Evolutionary conservation across 2,888 invertebrate species (phyloP), one percentile per base, ranked within the genome.

Genomic region (Machimus rusticus): DNA sequence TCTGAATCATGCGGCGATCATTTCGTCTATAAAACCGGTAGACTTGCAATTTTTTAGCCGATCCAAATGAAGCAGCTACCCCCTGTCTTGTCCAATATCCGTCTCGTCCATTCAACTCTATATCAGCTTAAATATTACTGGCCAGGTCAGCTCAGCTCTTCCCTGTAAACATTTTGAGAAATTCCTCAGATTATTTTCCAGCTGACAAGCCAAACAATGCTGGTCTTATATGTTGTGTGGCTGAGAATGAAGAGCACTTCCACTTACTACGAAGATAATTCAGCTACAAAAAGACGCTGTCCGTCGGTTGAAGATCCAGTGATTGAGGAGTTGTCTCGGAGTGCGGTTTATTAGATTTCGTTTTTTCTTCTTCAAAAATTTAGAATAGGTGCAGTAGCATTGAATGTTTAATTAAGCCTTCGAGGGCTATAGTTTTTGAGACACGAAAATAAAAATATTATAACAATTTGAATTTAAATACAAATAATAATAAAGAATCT

Each of bases 71-170:
- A 66, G 23, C 12, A 28, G 12, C 23, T 28, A 12, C 2, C 23
- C 5, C 23, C 66, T 19, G 55, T 1, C 66, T 66, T 23, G 66
- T 23, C 9, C 9, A 51, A 51, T 51, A 51, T 51, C 51, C n/a
- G 19, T n/a, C 51, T 2, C 12, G 66, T 28, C 3, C 66, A 66
- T 66, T 66, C 66, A 39, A 78, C 78, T 78, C 28, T 37, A 2
- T 39, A 78, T 39, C 78, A 78, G 78, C 78, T 78, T 12, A 23
- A 78, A 78, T 78, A 78, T 19, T 39, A 37, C 78, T 78, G 39
- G 78, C 23, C 43, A 78, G 39, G 78, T 78, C 78, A 78, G 78
- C 39, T 77, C 43, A 78, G 78, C 43, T 81, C 78, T 78, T 81
- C 81, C 28, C 55, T 55, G 5, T 31, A 34, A 81, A 81, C 51